Base-by-base conservation (phyloP, 1,140 invertebrate genomes). In the Oscheius sp. region DNA sequence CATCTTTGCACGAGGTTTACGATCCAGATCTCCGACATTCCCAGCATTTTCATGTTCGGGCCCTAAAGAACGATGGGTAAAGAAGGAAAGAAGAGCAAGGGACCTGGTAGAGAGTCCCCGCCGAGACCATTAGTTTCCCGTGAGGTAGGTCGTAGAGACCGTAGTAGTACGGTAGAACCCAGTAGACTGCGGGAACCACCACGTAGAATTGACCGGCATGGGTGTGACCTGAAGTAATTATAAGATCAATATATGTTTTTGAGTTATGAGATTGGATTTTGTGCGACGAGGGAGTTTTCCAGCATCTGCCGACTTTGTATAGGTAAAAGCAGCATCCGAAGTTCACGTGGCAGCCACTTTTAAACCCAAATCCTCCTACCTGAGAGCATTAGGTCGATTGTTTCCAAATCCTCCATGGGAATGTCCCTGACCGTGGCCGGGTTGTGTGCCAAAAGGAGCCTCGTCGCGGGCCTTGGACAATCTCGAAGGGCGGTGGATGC, bases 151-250 rank as follows among this genome's bases (percentile, higher is more conserved):
- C 59, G 46, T 77, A 77, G 28, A 77, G 46, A 34, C 76, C 76
- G 34, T 77, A 73, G 45, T 77, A 66, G 35, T 76, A 77, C 15
- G 76, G 76, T 31, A 77, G 62, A 18, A 77, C 20, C 49, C 52
- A 66, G 23, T 72, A 76, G 15, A 77, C 76, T 3, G 62, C 59
- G 1, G 76, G 74, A 34, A 73, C 42, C 15, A 77, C 74, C 18
- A 77, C 74, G 76, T 77, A 77, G 28, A 77, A 77, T 45, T 77
- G 76, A 1, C 76, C 76, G 13, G 76, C 74, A 55, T 77, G 76
- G 18, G 76, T 77, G 58, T 77, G 76, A 4, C 76, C 76, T 35
- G 73, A 42, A 76, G 26, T 1, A 29, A 26, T 34, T 7, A 7
- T 0, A 63, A 15, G 13, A 10, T 15, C 28, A 28, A 42, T 29